These are phyloP conservation scores for Strigamia transsilvanica DNA, from an alignment of 2,888 invertebrate species.

Conservation along the genomic window DNA sequence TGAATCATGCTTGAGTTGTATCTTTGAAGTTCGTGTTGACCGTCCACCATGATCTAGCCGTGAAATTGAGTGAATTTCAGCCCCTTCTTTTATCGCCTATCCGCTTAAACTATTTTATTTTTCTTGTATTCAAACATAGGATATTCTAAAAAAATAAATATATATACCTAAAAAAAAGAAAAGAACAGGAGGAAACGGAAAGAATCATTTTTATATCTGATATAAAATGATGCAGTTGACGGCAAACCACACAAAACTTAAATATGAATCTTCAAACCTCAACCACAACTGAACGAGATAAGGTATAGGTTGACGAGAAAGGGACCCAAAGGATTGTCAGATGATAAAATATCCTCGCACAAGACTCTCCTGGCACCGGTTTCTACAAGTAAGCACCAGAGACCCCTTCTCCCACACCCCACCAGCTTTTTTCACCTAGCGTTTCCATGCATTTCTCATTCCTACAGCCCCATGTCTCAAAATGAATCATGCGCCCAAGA, in stretches of 20 bases:
- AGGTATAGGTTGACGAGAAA: slow-evolving; percentile 23
- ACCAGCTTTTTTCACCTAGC: slow-evolving; percentile 28
- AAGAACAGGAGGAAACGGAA: not conserved
- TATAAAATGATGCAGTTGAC: slow-evolving; percentile 6
- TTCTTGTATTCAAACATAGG: not conserved
- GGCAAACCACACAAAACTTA: not conserved
- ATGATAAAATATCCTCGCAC: slow-evolving; percentile 14
- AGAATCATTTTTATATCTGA: not conserved
- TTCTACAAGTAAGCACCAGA: slow-evolving; percentile 32
- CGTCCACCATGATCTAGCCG: slow-evolving; percentile 34
- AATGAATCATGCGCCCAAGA: slow-evolving; percentile 24
- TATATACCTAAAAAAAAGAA: not conserved
- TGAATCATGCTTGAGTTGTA: slow-evolving; percentile 30
- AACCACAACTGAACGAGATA: slow-evolving; percentile 6
- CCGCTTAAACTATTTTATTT: slow-evolving; percentile 7
- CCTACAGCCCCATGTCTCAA: slow-evolving; percentile 26
- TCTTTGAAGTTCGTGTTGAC: slow-evolving; percentile 22
- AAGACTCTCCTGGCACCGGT: slow-evolving; percentile 33
- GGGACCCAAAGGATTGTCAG: slow-evolving; percentile 31
- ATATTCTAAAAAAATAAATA: not conserved
- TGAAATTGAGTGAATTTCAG: slow-evolving; percentile 23
- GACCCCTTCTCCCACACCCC: not conserved
- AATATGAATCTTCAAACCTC: slow-evolving; percentile 32
- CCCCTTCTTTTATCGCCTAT: slow-evolving; percentile 6
- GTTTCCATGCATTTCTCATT: slow-evolving; percentile 27